Base-by-base conservation (phyloP, 2,888 invertebrate genomes). In the Adela reaumurella region DNA sequence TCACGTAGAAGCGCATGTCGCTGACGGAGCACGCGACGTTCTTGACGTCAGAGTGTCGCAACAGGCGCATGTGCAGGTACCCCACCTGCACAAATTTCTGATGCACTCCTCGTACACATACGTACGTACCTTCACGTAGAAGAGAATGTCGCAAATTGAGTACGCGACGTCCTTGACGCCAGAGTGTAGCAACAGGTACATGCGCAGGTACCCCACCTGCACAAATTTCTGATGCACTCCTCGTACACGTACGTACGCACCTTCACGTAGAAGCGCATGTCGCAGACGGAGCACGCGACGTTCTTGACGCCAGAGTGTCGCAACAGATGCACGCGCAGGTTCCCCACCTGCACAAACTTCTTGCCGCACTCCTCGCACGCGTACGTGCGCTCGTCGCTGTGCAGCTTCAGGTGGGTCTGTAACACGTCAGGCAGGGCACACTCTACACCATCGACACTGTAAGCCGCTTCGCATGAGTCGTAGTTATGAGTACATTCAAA, bases 221-320 rank as follows among this genome's bases (percentile, higher is more conserved):
- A n/a, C n/a, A n/a, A 74, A 80, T 41, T 73, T 73, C 53, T 73
- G 1, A 68, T 70, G 49, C 79, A 80, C n/a, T 73, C 70, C 48
- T 71, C 67, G 53, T 79, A 80, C 8, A 70, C 63, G 54, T 64
- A 68, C 8, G 52, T 57, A 3, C 70, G 35, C n/a, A 35, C 35
- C 35, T 35, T 35, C 6, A 35, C 35, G 14, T 35, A 35, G 35
- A 35, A 78, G 50, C 68, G 64, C 78, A 76, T 78, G 50, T 78
- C 70, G 53, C 80, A 80, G 14, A 73, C 56, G 2, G 65, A 61
- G 53, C 80, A 80, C 0, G 73, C 71, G 18, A 78, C 65, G 54
- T 72, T 74, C 60, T 80, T 80, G 55, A 79, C 64, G 41, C 79
- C 80, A 0, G 72, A 67, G 55, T 80, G 80, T 10, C 80, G 58